Evolutionary conservation across 2,113 vertebrate species (phyloP), one percentile per base, ranked within the genome.

Genomic region (Ochotona princeps): DNA sequence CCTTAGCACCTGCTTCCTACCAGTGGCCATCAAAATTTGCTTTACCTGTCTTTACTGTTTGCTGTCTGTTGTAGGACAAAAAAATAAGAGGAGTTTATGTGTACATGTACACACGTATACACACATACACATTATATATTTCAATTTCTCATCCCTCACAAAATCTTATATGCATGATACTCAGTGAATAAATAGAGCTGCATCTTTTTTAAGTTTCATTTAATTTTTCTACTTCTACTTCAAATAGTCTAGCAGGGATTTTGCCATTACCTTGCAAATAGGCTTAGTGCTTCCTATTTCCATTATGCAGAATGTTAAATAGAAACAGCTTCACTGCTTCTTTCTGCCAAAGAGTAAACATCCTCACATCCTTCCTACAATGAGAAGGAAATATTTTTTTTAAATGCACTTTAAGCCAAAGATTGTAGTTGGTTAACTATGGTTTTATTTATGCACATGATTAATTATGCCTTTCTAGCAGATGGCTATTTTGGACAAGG

Each of bases 361-460:
- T 10, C 7, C 18, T 73, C n/a, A 38, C 12, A n/a, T 91, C 28
- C 25, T 92, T 78, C 15, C 18, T 4, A 2, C 2, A 20, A 17
- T 49, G 73, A 86, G 38, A 80, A 87, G 35, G 20, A 73, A 30
- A 18, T 61, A 14, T 60, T 73, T 91, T 28, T n/a, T n/a, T 72
- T 1, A 57, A 78, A 69, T 78, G 76, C 72, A 67, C 32, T 74
- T 83, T 89, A 82, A 76, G 49, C 25, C 57, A 92, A 65, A 89
- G 26, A 32, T 15, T 89, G 21, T 87, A 70, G 61, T 14, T 87
- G 38, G 87, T 73, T 81, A 79, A 8, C 51, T 51, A 20, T 67
- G 44, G 66, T 28, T 82, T 95, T 86, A 78, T 88, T 91, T 86
- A 76, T 82, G 44, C 13, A 93, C 25, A 23, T 61, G 73, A 88